Base-by-base conservation (phyloP, 2,888 invertebrate genomes). In the Clistopyga incitator region DNA sequence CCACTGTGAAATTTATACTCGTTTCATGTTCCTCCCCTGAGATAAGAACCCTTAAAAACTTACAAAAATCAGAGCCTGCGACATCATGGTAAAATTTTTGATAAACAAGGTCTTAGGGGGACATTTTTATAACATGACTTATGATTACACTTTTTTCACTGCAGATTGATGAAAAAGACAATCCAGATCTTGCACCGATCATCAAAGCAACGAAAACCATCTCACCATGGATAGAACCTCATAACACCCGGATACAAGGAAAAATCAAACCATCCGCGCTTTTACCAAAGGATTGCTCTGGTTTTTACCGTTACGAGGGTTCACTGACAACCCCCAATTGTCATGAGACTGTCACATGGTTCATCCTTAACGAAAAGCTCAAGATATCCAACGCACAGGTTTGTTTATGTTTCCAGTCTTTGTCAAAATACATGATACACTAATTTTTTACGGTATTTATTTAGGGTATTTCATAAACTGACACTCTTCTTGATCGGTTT, bases 291-390 rank as follows among this genome's bases (percentile, higher is more conserved):
- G 93, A 95, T 86, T 92, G 93, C 20, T 93, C 93, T 0, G 92
- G 93, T 0, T 96, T 95, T 89, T 96, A 95, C 91, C 94, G 96
- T 34, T 97, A 97, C 89, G 93, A 95, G 1, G 97, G 97, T 0
- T 97, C 97, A 0, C 93, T 97, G 85, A 97, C 97, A 2, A 97
- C 97, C 0, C 97, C 97, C 11, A 94, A 93, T 61, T 97, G 97
- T 90, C 95, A 95, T 71, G 97, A 97, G 91, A 94, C 94, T 0
- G 96, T 97, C n/a, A 95, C 95, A 6, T 97, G 97, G 90, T 96
- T 96, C 29, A 94, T 97, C 2, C 93, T 95, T 78, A 94, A 94
- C 0, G 93, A 95, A 38, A 94, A 94, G 29, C 92, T 95, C 61
- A 94, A 94, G 0, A 93, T 95, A 61, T 95, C 95, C 0, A 93